These are phyloP conservation scores for Lasaia peninsularis DNA, from an alignment of 1,140 invertebrate genomes.

Conservation along the genomic window DNA sequence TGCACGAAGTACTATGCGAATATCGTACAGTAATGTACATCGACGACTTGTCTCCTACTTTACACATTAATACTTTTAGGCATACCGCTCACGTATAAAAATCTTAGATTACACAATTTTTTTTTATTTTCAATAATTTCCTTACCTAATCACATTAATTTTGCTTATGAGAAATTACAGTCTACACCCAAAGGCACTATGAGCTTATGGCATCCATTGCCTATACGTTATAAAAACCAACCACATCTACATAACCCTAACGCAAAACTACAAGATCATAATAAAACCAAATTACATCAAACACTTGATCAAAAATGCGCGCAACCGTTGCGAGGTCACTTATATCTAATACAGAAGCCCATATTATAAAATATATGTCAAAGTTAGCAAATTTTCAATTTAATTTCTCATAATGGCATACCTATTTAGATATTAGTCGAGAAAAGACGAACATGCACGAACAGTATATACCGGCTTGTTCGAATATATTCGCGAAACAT, in stretches of 20 bases:
- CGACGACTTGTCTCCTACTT: conserved; percentile 58
- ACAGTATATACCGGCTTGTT: too few species aligned
- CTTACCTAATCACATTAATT: conserved; percentile 11
- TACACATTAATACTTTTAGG: conserved; percentile 74
- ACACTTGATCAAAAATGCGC: conserved; percentile 50
- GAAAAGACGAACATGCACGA: too few species aligned
- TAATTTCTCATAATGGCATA: too few species aligned
- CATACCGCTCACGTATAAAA: conserved; percentile 48
- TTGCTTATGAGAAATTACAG: conserved; percentile 27
- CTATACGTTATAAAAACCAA: conserved; percentile 33
- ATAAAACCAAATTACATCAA: conserved; percentile 36
- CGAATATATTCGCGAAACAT: too few species aligned
- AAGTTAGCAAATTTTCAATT: background rate
- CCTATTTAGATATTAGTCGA: too few species aligned
- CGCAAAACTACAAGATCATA: conserved; percentile 41
- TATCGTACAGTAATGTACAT: conserved; percentile 72
- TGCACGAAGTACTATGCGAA: conserved; percentile 71
- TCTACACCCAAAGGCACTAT: conserved; percentile 43
- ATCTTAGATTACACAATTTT: conserved; percentile 39
- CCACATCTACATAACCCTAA: conserved; percentile 36
- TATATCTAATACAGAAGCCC: background rate
- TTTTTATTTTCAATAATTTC: conserved; percentile 4
- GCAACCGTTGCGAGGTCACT: conserved; percentile 39
- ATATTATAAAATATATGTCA: conserved; percentile 13
- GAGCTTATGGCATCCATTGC: conserved; percentile 57